Evolutionary conservation across 2,888 invertebrate species (phyloP), one percentile per base, ranked within the genome.

Genomic region (Orgyia antiqua): DNA sequence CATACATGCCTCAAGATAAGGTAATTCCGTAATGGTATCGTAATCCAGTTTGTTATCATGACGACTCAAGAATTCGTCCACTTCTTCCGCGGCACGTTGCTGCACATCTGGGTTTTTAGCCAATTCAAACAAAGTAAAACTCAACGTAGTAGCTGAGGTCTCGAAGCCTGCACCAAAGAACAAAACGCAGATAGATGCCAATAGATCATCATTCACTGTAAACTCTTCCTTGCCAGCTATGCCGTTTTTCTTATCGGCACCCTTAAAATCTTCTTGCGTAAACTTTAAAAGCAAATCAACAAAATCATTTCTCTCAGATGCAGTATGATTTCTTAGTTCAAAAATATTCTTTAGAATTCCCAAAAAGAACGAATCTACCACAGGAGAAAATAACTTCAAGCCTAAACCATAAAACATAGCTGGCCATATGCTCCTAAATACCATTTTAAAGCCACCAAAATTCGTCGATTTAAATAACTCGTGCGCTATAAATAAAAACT

Each of bases 151-250:
- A 0, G 71, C 42, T 2, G 75, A 66, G 0, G 74, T 71, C 13
- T 77, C 73, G 20, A 51, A 75, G 0, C 75, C 76, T 8, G 68
- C 75, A 1, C 52, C 61, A 18, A 74, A 76, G 18, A 91, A 88
- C 0, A 83, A 45, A 6, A 87, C 67, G 1, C 87, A 78, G 31
- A 89, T 88, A 0, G 87, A 78, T 0, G 78, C 70, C 13, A 89
- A 39, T 24, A 88, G 57, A 1, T 83, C 66, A 7, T 82, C 48
- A 1, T 69, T 45, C 2, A 62, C 47, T 2, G 71, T 20, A 1
- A 35, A 8, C 10, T 58, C 27, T 15, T 49, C 61, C 13, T 59
- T 47, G 0, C 36, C 45, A 0, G 27, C 52, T 6, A 42, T 29
- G 15, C 61, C 63, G 0, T 13, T 47, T 1, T 70, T 39, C 10